These are phyloP conservation scores for Campylomormyrus numenius DNA, from an alignment of 2,113 vertebrate species.

Conservation along the genomic window DNA sequence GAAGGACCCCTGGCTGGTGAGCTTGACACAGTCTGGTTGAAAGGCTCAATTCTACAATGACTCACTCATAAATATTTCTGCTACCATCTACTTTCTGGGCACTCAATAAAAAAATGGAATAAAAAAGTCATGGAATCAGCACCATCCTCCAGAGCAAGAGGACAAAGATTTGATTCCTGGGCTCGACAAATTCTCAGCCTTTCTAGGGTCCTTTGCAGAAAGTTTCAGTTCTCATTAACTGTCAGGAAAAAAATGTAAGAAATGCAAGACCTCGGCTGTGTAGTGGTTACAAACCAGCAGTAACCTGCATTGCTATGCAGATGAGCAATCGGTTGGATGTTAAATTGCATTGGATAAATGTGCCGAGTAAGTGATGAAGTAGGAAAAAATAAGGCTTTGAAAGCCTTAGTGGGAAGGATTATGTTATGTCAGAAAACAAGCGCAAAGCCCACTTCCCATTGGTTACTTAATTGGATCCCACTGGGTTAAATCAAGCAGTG, in stretches of 20 bases:
- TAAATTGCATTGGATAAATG: not conserved
- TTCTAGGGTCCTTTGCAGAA: not conserved
- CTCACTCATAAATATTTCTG: slow-evolving; percentile 2
- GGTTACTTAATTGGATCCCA: not conserved
- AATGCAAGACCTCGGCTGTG: not conserved
- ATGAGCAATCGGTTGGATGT: not conserved
- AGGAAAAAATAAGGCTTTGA: not conserved
- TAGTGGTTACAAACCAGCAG: not conserved
- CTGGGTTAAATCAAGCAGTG: not conserved
- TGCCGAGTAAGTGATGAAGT: not conserved
- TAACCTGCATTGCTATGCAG: not conserved
- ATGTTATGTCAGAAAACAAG: not conserved
- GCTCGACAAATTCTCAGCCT: not conserved
- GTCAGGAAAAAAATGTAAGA: no score
- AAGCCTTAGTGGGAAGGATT: not conserved
- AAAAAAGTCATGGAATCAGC: not conserved
- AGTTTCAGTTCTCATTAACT: not conserved
- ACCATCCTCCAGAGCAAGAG: not conserved
- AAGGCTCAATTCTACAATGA: not conserved
- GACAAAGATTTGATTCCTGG: not conserved
- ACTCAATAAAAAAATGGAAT: not conserved
- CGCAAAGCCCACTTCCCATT: not conserved
- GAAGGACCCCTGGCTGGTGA: not conserved
- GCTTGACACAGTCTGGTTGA: not conserved
- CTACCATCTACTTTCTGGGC: not conserved